Conservation (phyloP, 2,888 invertebrate species). For the Athrips mouffetella region DNA sequence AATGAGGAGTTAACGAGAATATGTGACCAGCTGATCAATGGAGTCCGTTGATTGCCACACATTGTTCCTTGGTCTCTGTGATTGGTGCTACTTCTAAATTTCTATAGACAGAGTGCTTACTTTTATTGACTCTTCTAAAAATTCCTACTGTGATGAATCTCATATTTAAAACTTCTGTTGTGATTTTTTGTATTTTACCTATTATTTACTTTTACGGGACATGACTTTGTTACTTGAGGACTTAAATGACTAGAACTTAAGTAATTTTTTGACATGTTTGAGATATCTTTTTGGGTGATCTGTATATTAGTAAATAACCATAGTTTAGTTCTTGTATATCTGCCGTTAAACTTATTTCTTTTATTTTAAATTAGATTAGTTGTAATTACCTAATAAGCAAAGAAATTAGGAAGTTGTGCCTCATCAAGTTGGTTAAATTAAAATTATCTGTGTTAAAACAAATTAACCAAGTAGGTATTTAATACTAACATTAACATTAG, state of each 20-base stretch:
- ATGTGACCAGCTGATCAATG: slow-evolving; percentile 93
- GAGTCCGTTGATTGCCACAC: slow-evolving; percentile 46
- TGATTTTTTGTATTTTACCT: slow-evolving; percentile 28
- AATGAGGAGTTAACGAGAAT: slow-evolving; percentile 93
- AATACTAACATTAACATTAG: background rate
- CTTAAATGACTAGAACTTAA: background rate
- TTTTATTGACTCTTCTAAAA: slow-evolving; percentile 22
- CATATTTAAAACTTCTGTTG: slow-evolving; percentile 33
- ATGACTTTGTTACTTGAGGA: slow-evolving; percentile 8
- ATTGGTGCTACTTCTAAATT: slow-evolving; percentile 15
- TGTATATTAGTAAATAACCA: background rate
- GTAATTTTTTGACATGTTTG: background rate
- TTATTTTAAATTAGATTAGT: background rate
- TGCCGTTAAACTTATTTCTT: background rate
- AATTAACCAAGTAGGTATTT: background rate
- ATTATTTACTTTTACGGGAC: slow-evolving; percentile 26
- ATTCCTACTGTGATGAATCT: slow-evolving; percentile 47
- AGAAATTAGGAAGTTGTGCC: too few relatives aligned
- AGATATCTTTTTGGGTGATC: background rate
- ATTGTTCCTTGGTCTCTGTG: background rate
- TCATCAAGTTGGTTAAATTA: too few relatives aligned
- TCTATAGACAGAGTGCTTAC: background rate
- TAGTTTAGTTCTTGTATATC: background rate
- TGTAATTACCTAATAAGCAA: background rate
- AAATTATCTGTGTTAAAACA: too few relatives aligned